Evolutionary conservation across 2,888 invertebrate genomes (phyloP).

Genomic region (Hermodice carunculata): DNA sequence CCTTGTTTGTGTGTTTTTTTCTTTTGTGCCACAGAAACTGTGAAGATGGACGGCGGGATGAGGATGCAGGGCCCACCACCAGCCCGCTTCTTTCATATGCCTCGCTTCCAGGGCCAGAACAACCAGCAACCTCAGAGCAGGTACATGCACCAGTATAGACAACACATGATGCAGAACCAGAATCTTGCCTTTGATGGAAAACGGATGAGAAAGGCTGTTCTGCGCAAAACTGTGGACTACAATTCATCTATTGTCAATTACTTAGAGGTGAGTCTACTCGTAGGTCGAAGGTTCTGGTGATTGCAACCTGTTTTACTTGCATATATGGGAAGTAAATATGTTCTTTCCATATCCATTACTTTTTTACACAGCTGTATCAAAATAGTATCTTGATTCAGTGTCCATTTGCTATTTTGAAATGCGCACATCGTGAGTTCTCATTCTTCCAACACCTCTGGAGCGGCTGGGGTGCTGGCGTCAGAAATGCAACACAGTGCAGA

Average conservation of each 20-base stretch:
- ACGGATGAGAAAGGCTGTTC: slow-evolving; percentile 93
- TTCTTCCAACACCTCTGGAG: too few relatives aligned
- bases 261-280: slow-evolving; percentile 81
- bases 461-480: too few relatives aligned
- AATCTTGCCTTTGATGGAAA: slow-evolving; percentile 81
- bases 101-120: not conserved
- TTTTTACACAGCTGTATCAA: not conserved
- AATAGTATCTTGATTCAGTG: not conserved
- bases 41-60: too few relatives aligned
- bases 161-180: slow-evolving; percentile 9
- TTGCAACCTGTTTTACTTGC: not conserved
- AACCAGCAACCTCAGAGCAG: slow-evolving; percentile 2
- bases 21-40: too few relatives aligned
- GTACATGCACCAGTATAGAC: too few relatives aligned
- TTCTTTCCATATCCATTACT: not conserved
- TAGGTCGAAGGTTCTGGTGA: too few relatives aligned
- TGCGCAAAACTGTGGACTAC: slow-evolving; percentile 98
- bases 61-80: too few relatives aligned
- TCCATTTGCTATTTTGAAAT: too few relatives aligned
- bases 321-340: not conserved
- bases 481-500: not conserved
- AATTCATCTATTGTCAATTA: slow-evolving; percentile 94
- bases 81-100: too few relatives aligned
- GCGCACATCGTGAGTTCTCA: too few relatives aligned
- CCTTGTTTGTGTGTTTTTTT: too few relatives aligned